Evolutionary conservation across 2,888 invertebrate genomes (phyloP).

Genomic region (Pyrochroa serraticornis): DNA sequence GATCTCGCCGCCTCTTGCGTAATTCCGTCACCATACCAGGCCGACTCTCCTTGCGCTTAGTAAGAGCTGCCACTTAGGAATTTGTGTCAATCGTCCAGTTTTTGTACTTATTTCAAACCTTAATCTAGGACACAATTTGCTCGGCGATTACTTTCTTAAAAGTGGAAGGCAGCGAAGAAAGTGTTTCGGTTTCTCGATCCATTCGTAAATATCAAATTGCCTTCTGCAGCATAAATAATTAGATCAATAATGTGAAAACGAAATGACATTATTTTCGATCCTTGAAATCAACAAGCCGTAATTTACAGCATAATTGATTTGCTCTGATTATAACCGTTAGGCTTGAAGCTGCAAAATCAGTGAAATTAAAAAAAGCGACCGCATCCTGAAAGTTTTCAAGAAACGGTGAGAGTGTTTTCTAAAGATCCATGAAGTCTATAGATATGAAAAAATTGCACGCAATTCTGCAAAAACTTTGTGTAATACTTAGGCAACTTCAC

Average conservation of each 20-base stretch:
- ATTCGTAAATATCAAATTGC: slow-evolving; percentile 6
- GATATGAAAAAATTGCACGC: no score
- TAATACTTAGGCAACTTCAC: no score
- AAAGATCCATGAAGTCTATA: no score
- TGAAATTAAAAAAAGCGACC: no score
- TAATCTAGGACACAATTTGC: slow-evolving; percentile 13
- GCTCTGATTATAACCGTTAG: slow-evolving; percentile 6
- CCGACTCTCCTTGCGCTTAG: not conserved
- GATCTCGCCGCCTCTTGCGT: no score
- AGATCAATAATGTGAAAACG: slow-evolving; percentile 26
- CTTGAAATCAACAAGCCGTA: slow-evolving; percentile 2
- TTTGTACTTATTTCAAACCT: slow-evolving; percentile 19
- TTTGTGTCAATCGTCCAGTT: slow-evolving; percentile 17
- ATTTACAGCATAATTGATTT: slow-evolving; percentile 11
- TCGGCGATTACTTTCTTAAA: slow-evolving; percentile 18
- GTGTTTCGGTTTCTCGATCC: slow-evolving; percentile 21
- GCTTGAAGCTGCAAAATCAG: no score
- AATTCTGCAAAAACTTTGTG: no score
- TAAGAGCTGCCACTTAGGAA: slow-evolving; percentile 14
- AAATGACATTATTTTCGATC: slow-evolving; percentile 21
- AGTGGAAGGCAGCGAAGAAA: slow-evolving; percentile 13
- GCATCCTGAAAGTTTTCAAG: no score
- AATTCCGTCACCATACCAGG: no score
- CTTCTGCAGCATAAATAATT: slow-evolving; percentile 1
- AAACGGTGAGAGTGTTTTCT: no score